Percentiles rank a stretch among this genome's conserved stretches.
Conservation (phyloP, 2,113 vertebrate species). For the Pyrgilauda ruficollis region DNA sequence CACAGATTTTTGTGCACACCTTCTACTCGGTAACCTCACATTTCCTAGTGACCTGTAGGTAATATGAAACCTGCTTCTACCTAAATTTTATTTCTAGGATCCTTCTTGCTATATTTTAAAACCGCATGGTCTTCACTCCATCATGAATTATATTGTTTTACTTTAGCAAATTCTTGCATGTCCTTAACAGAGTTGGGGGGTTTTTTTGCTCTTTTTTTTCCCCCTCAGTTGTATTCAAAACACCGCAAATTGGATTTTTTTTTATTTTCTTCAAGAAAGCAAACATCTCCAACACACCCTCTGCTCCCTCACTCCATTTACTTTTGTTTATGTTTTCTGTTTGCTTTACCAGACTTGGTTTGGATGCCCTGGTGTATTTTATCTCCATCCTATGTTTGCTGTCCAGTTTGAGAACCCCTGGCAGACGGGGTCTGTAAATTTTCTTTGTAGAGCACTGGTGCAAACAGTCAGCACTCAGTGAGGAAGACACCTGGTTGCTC, state of each 20-base stretch:
- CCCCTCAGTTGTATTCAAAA: not conserved
- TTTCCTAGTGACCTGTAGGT: not conserved
- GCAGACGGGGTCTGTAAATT: not conserved
- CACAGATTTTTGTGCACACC: not conserved
- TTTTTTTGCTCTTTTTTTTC: fast-evolving
- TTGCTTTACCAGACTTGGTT: not conserved
- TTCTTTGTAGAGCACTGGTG: not conserved
- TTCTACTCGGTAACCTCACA: not conserved
- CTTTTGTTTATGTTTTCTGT: not conserved
- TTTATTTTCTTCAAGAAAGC: not conserved
- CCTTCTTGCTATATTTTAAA: not conserved
- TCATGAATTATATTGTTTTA: not conserved
- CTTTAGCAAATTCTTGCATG: not conserved
- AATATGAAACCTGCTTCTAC: not conserved
- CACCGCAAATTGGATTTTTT: not conserved
- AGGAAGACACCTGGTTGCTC: not conserved
- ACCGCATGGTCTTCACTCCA: not conserved
- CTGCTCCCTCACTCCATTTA: not conserved
- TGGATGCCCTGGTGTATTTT: not conserved
- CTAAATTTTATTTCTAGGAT: not conserved
- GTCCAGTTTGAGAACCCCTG: not conserved
- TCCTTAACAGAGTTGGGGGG: not conserved
- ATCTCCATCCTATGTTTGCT: not conserved
- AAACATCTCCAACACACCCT: not conserved
- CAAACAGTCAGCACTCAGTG: not conserved